Base-by-base conservation (phyloP, 2,113 vertebrate species). In the Bucco capensis region DNA sequence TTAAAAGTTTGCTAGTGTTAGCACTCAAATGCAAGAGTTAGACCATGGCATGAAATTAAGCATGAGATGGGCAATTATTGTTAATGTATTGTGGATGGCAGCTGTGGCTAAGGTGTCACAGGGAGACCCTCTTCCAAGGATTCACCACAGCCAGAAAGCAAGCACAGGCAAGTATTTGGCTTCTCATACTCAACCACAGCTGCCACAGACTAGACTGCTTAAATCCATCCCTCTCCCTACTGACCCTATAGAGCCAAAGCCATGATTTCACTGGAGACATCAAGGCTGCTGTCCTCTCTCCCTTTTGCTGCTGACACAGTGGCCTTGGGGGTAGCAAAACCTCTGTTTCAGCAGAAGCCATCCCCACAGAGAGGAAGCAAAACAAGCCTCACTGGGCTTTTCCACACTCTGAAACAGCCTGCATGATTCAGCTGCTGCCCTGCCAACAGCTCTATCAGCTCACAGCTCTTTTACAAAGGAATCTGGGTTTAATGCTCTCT, bases 211-310 rank as follows among this genome's bases (percentile, higher is more conserved):
- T 31, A 50, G n/a, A 5, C 5, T 14, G 19, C n/a, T 71, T 25
- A 21, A 61, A 70, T 8, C 28, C 17, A 9, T 8, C 15, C 1
- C 0, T 31, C 42, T 19, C 54, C 50, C 28, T 2, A 0, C 5
- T 7, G 3, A 8, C 18, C 65, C 64, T 18, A 14, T 8, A 1
- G 19, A 51, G 38, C n/a, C 74, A 14, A 31, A 37, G 31, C 37
- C 53, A 21, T 6, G 21, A 31, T 73, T 60, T 44, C 58, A 5
- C 74, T 30, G n/a, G 16, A 50, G 72, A 22, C 24, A 28, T 2
- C 8, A 5, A 40, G 46, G 49, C 57, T 31, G 28, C 25, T 8
- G 13, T 3, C 61, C 44, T 53, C 4, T 9, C 46, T 11, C 37
- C 2, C 10, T 3, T 12, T 7, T 19, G 37, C 66, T 79, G 90